Conservation (phyloP, 2,888 invertebrate genomes). For the Nomada goodeniana region DNA sequence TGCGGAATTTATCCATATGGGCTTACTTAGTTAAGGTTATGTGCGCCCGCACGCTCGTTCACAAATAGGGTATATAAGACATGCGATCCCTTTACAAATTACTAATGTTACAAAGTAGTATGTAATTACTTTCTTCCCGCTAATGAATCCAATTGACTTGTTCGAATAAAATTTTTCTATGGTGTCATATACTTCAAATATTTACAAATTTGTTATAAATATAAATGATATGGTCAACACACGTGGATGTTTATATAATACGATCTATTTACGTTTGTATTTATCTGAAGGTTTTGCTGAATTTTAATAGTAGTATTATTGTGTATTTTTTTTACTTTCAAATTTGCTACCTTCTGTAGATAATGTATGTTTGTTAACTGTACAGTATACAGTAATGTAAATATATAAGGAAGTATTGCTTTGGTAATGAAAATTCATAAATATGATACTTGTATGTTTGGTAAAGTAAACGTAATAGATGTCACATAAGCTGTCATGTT, state of each 20-base stretch:
- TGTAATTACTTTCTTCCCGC: not conserved
- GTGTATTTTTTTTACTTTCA: not conserved
- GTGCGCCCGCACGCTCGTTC: conserved; percentile 49
- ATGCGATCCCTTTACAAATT: conserved; percentile 30
- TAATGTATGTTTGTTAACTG: not conserved
- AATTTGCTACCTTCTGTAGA: no score
- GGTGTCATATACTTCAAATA: not conserved
- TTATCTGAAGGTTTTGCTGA: conserved; percentile 5
- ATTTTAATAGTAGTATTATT: not conserved
- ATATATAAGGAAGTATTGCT: not conserved
- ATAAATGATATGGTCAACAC: conserved; percentile 32
- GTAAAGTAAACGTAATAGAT: not conserved
- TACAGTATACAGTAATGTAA: not conserved
- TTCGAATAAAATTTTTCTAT: not conserved
- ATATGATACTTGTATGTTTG: not conserved
- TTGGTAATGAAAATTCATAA: not conserved
- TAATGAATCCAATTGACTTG: not conserved
- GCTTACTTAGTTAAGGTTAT: conserved; percentile 62
- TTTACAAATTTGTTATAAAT: not conserved
- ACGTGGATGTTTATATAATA: conserved; percentile 54
- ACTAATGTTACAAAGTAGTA: conserved; percentile 21
- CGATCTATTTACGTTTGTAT: conserved; percentile 31
- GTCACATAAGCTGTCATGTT: not conserved
- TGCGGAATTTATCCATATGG: conserved; percentile 59
- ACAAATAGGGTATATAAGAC: conserved; percentile 50